Percentiles rank a stretch among this genome's conserved stretches.
phyloP scores from a whole-genome alignment of 2,888 invertebrate species.

The Pemphredon lugubris region DNA sequence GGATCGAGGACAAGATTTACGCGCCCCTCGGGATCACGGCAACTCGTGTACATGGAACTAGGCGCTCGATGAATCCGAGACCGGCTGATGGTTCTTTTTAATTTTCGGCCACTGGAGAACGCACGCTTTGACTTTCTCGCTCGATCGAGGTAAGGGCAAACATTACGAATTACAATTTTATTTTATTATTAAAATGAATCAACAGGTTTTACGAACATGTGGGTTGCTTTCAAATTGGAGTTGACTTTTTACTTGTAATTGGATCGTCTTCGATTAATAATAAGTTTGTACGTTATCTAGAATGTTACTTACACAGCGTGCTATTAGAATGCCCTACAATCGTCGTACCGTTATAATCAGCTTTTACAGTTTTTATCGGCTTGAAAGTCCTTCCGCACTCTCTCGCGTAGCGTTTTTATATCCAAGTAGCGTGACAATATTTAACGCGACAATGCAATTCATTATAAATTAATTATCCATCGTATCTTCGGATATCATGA shows the following conservation, averaged over 20 bases:
- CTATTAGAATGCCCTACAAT: constrained; percentile 41
- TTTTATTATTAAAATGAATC: too few species aligned
- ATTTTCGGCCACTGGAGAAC: constrained; percentile 22
- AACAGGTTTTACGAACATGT: too few species aligned
- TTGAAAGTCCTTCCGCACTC: constrained; percentile 21
- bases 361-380: constrained; percentile 15
- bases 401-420: constrained; percentile 7
- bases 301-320: background rate
- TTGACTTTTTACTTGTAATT: too few species aligned
- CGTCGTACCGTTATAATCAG: constrained; percentile 49
- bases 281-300: background rate
- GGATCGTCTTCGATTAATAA: too few species aligned
- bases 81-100: constrained; percentile 15
- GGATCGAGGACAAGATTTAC: background rate
- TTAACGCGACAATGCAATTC: too few species aligned
- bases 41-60: constrained; percentile 30
- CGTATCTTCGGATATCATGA: too few species aligned
- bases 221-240: too few species aligned
- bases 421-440: background rate
- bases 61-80: constrained; percentile 15
- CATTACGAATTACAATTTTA: too few species aligned
- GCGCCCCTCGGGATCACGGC: constrained; percentile 1
- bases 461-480: too few species aligned
- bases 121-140: background rate
- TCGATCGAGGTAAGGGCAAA: constrained; percentile 29